Conservation (phyloP, 2,797 vertebrate species). For the Parauchenoglanis punctatus region DNA sequence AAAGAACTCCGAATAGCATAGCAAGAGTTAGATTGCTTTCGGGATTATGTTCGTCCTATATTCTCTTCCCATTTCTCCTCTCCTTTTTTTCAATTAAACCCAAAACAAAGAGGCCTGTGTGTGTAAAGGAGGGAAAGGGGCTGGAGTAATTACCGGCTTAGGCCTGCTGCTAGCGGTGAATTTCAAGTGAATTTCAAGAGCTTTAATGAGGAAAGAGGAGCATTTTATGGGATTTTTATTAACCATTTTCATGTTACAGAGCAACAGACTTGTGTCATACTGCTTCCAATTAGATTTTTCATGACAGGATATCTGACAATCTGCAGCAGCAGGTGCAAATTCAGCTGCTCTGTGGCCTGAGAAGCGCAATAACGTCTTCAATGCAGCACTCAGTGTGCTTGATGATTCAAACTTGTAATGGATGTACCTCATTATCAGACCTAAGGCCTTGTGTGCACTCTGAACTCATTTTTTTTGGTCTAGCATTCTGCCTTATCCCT, state of each 20-base stretch:
- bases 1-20: conserved; percentile 57
- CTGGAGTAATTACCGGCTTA: conserved; percentile 74
- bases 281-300: conserved; percentile 56
- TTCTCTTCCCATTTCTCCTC: conserved; percentile 52
- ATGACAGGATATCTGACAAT: conserved; percentile 52
- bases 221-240: conserved; percentile 66
- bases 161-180: conserved; percentile 64
- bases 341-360: conserved; percentile 37
- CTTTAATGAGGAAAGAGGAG: conserved; percentile 67
- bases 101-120: conserved; percentile 67
- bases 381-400: conserved; percentile 26
- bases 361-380: conserved; percentile 43
- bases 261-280: conserved; percentile 58
- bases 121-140: conserved; percentile 64
- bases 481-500: conserved; percentile 38
- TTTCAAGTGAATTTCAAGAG: conserved; percentile 67
- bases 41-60: conserved; percentile 54
- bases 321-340: conserved; percentile 46
- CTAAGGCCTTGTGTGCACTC: conserved; percentile 10
- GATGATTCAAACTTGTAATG: conserved; percentile 43
- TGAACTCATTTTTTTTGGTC: conserved; percentile 10
- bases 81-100: conserved; percentile 65
- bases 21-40: conserved; percentile 64
- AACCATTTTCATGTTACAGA: conserved; percentile 59
- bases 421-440: conserved; percentile 51